Percentiles rank a stretch among this genome's conserved stretches.
phyloP scores from a whole-genome alignment of 2,797 vertebrate species.

The Epinephelus malabaricus region DNA sequence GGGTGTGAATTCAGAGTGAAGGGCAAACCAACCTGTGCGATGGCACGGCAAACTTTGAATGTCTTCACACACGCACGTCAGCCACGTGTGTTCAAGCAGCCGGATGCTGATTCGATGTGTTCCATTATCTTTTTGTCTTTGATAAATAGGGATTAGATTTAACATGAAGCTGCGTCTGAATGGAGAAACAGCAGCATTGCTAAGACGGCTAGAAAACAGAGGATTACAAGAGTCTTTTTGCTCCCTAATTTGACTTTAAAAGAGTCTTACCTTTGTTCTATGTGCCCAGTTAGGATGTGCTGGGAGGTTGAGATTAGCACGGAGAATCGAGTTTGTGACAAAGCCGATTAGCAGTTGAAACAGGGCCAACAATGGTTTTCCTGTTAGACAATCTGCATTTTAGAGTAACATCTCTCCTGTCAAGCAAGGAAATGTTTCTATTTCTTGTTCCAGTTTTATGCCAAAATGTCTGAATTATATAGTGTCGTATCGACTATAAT shows the following conservation, averaged over 20 bases:
- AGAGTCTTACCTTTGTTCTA: conserved; percentile 84
- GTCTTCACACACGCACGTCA: conserved; percentile 34
- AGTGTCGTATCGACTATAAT: not conserved
- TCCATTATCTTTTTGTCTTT: conserved; percentile 57
- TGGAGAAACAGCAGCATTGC: conserved; percentile 63
- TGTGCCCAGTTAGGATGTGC: conserved; percentile 73
- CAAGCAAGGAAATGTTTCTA: conserved; percentile 23
- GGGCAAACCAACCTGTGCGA: conserved; percentile 54
- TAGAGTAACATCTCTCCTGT: conserved; percentile 22
- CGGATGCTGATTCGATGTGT: conserved; percentile 25
- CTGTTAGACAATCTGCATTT: conserved; percentile 47
- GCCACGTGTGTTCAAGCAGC: not conserved
- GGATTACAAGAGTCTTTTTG: conserved; percentile 85
- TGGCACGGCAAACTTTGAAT: conserved; percentile 17
- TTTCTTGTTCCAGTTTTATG: conserved; percentile 8
- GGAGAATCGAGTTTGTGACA: conserved; percentile 76
- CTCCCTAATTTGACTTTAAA: conserved; percentile 83
- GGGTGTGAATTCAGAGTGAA: conserved; percentile 62
- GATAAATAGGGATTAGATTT: conserved; percentile 75
- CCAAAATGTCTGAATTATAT: not conserved
- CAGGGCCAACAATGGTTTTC: conserved; percentile 69
- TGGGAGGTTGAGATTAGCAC: conserved; percentile 80
- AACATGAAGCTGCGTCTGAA: conserved; percentile 62
- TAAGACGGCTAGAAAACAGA: conserved; percentile 72
- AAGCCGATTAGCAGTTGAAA: conserved; percentile 85